These are phyloP conservation scores for Conus betulinus DNA, from an alignment of 1,140 invertebrate genomes.

Conservation along the genomic window DNA sequence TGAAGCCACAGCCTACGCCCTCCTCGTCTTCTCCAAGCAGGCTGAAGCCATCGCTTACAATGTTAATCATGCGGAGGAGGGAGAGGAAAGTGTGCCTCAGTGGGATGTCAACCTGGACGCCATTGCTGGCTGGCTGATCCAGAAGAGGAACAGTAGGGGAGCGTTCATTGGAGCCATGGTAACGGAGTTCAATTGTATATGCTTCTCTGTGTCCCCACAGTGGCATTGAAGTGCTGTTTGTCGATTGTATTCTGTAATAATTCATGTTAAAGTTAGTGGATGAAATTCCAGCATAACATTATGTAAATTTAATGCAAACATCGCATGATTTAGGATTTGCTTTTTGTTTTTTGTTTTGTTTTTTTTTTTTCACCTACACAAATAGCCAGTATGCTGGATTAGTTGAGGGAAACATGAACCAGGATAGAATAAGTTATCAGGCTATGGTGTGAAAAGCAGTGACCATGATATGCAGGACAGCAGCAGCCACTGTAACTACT, in stretches of 20 bases:
- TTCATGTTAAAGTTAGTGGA: not conserved
- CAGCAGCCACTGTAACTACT: too few relatives aligned
- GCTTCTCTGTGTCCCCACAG: not conserved
- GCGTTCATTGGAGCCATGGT: slow-evolving; percentile 46
- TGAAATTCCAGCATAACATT: too few relatives aligned
- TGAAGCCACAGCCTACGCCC: slow-evolving; percentile 46
- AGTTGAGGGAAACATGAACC: not conserved
- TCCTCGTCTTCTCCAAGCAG: slow-evolving; percentile 39
- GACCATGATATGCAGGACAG: not conserved
- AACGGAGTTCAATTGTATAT: not conserved
- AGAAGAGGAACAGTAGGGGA: slow-evolving; percentile 39
- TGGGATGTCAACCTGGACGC: slow-evolving; percentile 34
- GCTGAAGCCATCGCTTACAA: not conserved
- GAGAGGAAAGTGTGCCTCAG: not conserved
- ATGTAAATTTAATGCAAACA: too few relatives aligned
- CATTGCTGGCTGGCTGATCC: slow-evolving; percentile 48
- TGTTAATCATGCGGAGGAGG: not conserved
- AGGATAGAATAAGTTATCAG: too few relatives aligned
- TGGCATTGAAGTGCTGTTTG: not conserved
- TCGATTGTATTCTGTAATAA: not conserved
- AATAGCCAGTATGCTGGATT: not conserved
- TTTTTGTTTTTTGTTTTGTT: too few relatives aligned
- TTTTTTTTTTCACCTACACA: not conserved
- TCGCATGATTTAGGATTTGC: too few relatives aligned
- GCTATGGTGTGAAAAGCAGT: not conserved